Evolutionary conservation across 2,888 invertebrate species (phyloP), one percentile per base, ranked within the genome.

Genomic region (Folsomia manolachei): DNA sequence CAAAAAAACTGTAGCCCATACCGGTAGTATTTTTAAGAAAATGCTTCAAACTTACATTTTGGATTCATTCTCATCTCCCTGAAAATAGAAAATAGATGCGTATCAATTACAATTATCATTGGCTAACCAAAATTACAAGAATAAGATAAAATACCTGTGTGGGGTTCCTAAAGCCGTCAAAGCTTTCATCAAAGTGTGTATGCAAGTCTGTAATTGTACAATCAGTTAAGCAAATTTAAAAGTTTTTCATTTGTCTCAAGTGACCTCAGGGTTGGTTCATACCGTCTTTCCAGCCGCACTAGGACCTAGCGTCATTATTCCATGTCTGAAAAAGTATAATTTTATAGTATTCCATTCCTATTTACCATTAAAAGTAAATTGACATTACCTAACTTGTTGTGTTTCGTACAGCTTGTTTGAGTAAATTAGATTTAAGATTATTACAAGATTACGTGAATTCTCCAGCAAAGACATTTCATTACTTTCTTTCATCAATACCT

Each of bases 21-120:
- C n/a, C n/a, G n/a, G n/a, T n/a, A n/a, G n/a, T n/a, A n/a, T n/a
- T n/a, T n/a, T n/a, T n/a, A n/a, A n/a, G n/a, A n/a, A n/a, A n/a
- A n/a, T n/a, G n/a, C n/a, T n/a, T n/a, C n/a, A n/a, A n/a, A n/a
- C n/a, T n/a, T n/a, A n/a, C n/a, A n/a, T 86, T 97, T 97, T 0
- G 97, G 97, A 85, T 97, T 97, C 97, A 97, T 97, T 78, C 97
- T 87, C 95, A 97, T 95, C 87, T 97, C 97, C 79, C 92, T n/a
- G n/a, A n/a, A n/a, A n/a, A n/a, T n/a, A n/a, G n/a, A n/a, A n/a
- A n/a, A n/a, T n/a, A n/a, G n/a, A n/a, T n/a, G n/a, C 89, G 81
- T 23, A 71, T 60, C 52, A 70, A 26, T 26, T 53, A 26, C 21
- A 70, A n/a, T 4, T 19, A 24, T 21, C 9, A 23, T 62, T 1